A percentile compares a stretch with the other conserved stretches of the same genome.
phyloP scores from a whole-genome alignment of 2,797 vertebrate genomes.

The Cephalopachus bancanus region DNA sequence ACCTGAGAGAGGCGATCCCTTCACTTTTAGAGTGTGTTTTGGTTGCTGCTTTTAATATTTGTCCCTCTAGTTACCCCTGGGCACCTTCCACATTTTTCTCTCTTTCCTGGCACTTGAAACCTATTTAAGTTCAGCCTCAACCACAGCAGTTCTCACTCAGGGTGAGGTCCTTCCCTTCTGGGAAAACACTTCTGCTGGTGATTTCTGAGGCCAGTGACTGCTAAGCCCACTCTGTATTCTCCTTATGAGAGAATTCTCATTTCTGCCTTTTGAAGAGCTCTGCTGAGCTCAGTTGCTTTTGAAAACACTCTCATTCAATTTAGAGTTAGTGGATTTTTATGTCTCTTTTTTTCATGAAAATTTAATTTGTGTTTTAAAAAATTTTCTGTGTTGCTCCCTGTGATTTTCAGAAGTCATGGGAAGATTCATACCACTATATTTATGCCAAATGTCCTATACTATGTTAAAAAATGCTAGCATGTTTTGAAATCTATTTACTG shows the following conservation, averaged over 20 bases:
- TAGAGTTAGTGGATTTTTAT: not conserved
- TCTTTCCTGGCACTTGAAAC: not conserved
- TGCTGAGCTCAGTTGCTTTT: not conserved
- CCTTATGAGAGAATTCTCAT: not conserved
- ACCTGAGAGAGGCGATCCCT: not conserved
- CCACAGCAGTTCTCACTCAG: not conserved
- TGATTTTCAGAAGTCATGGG: slow-evolving; percentile 24
- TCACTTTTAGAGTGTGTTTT: not conserved
- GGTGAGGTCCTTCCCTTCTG: not conserved
- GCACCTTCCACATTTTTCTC: not conserved
- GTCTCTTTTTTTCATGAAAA: slow-evolving; percentile 4
- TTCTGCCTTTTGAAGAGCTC: not conserved
- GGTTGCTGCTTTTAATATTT: not conserved
- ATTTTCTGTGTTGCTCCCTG: not conserved
- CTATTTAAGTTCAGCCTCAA: not conserved
- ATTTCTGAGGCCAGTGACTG: not conserved
- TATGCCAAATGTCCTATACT: not conserved
- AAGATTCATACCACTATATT: not conserved
- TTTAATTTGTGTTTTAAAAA: slow-evolving; percentile 1
- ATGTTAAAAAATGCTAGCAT: not conserved
- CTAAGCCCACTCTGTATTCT: not conserved
- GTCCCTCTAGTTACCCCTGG: not conserved
- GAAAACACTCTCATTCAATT: not conserved
- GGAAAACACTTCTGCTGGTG: not conserved
- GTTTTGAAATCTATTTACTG: not conserved